Conservation (phyloP, 2,888 invertebrate genomes). For the Drosophila lacicola region DNA sequence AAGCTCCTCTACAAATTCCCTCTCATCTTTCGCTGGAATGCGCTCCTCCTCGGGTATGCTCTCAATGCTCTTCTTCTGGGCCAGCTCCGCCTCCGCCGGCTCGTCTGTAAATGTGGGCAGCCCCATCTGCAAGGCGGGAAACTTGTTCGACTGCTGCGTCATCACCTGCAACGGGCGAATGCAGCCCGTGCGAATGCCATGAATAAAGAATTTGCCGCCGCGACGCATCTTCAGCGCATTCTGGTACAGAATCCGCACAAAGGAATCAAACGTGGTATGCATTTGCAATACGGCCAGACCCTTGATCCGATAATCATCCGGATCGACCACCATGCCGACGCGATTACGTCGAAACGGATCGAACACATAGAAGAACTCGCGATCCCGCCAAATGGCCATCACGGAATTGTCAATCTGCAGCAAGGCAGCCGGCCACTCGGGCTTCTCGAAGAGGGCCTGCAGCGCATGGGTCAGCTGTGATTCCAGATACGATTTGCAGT, state of each 20-base stretch:
- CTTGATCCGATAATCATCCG: slow-evolving; percentile 82
- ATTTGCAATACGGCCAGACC: slow-evolving; percentile 88
- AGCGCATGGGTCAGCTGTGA: slow-evolving; percentile 78
- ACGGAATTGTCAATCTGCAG: slow-evolving; percentile 87
- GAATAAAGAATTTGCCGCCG: slow-evolving; percentile 85
- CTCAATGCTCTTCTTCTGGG: slow-evolving; percentile 75
- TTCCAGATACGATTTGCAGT: slow-evolving; percentile 71
- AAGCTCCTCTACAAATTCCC: slow-evolving; percentile 70
- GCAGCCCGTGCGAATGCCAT: slow-evolving; percentile 86
- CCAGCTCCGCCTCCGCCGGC: slow-evolving; percentile 31
- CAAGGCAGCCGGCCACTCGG: slow-evolving; percentile 73
- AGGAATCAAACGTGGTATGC: slow-evolving; percentile 87
- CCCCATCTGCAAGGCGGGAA: slow-evolving; percentile 70
- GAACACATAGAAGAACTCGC: slow-evolving; percentile 88
- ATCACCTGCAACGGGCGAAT: slow-evolving; percentile 76
- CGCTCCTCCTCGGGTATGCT: slow-evolving; percentile 77
- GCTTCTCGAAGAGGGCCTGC: slow-evolving; percentile 68
- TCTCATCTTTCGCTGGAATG: slow-evolving; percentile 61
- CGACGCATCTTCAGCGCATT: slow-evolving; percentile 84
- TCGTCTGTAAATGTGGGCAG: slow-evolving; percentile 66
- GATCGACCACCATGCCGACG: slow-evolving; percentile 86
- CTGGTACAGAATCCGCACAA: slow-evolving; percentile 86
- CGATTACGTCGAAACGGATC: slow-evolving; percentile 88
- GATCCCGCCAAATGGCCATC: slow-evolving; percentile 88
- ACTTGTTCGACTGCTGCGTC: slow-evolving; percentile 64